Base-by-base conservation (phyloP, 1,140 invertebrate genomes). In the Teleopsis dalmanni region DNA sequence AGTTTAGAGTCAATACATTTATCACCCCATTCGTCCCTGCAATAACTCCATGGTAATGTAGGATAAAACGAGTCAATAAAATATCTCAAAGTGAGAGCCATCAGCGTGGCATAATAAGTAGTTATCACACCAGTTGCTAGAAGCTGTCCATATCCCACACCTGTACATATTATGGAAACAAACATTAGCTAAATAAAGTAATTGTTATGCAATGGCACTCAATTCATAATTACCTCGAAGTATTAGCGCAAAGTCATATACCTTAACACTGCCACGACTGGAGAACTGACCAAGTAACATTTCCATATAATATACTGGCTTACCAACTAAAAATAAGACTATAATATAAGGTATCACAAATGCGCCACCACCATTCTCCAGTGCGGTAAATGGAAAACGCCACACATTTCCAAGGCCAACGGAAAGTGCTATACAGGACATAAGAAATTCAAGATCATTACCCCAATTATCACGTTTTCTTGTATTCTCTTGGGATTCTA, bases 231-330 rank as follows among this genome's bases (percentile, higher is more conserved):
- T 55, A 83, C 83, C 82, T 77, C 79, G 79, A 72, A 84, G 76
- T 4, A 77, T 78, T 10, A 82, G 79, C 13, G 75, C 56, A 43
- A 77, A 61, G 23, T 75, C 68, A 67, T 77, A 82, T 27, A 83
- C 73, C 53, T 78, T 82, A 13, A 88, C 81, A 36, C 80, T 81
- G 33, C 85, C 85, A 22, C 77, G 76, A 38, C 82, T 80, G 5
- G 84, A 80, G 58, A 88, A 89, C 59, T 89, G 87, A 14, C 87
- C 87, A 1, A 90, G 59, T 5, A 83, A 74, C 68, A 87, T 84
- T 65, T 95, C 91, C 75, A 95, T 77, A 57, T 91, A 92, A 66
- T 95, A 95, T 52, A 94, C 78, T 0, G 92, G 91, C 56, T 91
- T 83, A 1, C 91, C 92, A 31, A 90, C 82, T 26, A 93, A 69